Conservation (phyloP, 2,797 vertebrate genomes). For the Triplophysa bombifrons region DNA sequence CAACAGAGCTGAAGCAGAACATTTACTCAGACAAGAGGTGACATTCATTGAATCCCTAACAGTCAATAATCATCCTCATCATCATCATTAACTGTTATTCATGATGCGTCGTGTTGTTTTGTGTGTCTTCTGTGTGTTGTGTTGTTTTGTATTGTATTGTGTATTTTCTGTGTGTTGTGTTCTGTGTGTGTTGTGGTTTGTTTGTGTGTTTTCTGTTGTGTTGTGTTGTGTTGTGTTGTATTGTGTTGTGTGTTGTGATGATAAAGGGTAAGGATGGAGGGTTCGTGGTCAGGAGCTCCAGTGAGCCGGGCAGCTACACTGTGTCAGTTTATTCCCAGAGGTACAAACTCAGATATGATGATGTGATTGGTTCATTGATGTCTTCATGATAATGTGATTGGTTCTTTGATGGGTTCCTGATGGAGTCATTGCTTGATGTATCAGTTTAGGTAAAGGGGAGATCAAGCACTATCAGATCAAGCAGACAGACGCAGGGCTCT, state of each 20-base stretch:
- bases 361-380: constrained; percentile 17
- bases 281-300: constrained; percentile 88
- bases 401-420: background rate
- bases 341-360: constrained; percentile 17
- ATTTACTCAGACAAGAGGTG: constrained; percentile 84
- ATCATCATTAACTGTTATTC: background rate
- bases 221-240: no score
- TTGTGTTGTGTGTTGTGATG: background rate
- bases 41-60: background rate
- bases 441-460: constrained; percentile 63
- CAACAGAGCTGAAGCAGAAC: constrained; percentile 86
- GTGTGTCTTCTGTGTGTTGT: constrained; percentile 11
- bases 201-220: background rate
- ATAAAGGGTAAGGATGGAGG: constrained; percentile 83
- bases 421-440: background rate
- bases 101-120: background rate
- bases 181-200: background rate
- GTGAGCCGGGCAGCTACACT: constrained; percentile 80
- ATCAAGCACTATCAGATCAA: constrained; percentile 90
- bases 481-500: constrained; percentile 70
- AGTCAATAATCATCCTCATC: background rate
- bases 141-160: background rate
- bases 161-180: background rate
- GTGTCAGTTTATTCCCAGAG: constrained; percentile 79
- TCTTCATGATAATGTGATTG: background rate